Evolutionary conservation across 2,113 vertebrate species (phyloP).

Genomic region (Protobothrops mucrosquamatus): DNA sequence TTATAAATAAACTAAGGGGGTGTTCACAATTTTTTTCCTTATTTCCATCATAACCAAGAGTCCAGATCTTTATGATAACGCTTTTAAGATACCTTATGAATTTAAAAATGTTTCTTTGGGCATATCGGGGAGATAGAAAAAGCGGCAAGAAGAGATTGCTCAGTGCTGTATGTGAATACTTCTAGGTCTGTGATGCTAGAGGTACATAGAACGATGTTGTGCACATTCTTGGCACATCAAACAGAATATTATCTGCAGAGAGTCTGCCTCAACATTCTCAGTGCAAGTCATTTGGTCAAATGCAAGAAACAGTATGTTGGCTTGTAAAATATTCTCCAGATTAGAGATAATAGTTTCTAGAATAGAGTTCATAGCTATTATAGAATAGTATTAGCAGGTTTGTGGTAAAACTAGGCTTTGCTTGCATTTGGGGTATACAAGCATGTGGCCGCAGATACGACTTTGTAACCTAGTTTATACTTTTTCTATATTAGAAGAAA

Average conservation of each 20-base stretch:
- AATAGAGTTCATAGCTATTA: background rate
- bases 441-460: background rate
- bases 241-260: background rate
- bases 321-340: background rate
- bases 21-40: background rate
- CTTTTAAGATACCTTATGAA: conserved; percentile 6
- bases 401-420: background rate
- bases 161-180: background rate
- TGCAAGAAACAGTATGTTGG: background rate
- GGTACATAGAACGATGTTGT: background rate
- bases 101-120: background rate
- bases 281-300: background rate
- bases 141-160: background rate
- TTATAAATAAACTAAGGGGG: background rate
- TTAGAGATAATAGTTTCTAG: background rate
- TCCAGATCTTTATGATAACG: background rate
- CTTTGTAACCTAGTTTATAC: background rate
- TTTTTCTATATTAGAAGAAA: background rate
- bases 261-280: background rate
- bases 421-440: background rate
- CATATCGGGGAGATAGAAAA: background rate
- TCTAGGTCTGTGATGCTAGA: background rate
- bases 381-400: background rate
- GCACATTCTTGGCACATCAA: background rate
- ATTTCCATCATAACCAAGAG: background rate